Evolutionary conservation across 2,888 invertebrate genomes (phyloP).

Genomic region (Brachypalpus laphriformis): DNA sequence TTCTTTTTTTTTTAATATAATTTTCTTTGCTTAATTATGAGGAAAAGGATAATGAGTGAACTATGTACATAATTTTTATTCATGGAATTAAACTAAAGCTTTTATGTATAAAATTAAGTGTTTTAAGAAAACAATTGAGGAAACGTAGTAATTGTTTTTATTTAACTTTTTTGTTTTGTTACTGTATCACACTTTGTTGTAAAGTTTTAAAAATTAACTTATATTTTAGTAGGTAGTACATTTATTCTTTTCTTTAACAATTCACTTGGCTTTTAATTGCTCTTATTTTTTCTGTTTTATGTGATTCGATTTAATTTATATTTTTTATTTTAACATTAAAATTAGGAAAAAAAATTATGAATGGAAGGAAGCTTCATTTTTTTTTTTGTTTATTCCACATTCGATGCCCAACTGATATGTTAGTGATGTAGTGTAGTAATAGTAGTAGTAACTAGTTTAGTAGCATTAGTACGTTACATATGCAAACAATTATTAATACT

Average conservation of each 20-base stretch:
- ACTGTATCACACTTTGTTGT: slow-evolving; percentile 66
- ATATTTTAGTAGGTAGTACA: slow-evolving; percentile 44
- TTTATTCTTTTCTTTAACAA: slow-evolving; percentile 33
- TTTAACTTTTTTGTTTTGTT: slow-evolving; percentile 9
- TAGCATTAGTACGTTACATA: slow-evolving; percentile 35
- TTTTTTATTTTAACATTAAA: slow-evolving; percentile 8
- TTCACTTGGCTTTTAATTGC: slow-evolving; percentile 63
- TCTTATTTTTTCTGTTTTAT: slow-evolving; percentile 4
- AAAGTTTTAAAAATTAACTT: slow-evolving; percentile 52
- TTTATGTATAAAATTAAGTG: slow-evolving; percentile 1
- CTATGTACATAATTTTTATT: slow-evolving; percentile 13
- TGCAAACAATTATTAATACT: slow-evolving; percentile 67
- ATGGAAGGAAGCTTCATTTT: slow-evolving; percentile 34
- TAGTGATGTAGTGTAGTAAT: slow-evolving; percentile 68
- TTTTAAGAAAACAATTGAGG: slow-evolving; percentile 29
- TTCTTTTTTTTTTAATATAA: slow-evolving; percentile 11
- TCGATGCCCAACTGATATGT: slow-evolving; percentile 74
- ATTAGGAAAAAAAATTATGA: slow-evolving; percentile 14
- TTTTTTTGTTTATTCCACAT: slow-evolving; percentile 32
- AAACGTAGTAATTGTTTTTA: slow-evolving; percentile 27
- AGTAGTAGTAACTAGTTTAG: slow-evolving; percentile 50
- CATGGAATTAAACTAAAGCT: slow-evolving; percentile 19
- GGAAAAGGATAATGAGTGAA: slow-evolving; percentile 13
- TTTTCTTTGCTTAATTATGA: slow-evolving; percentile 15
- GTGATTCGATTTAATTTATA: not conserved